Conservation (phyloP, 2,888 invertebrate genomes). For the Drosophila longiperda region DNA sequence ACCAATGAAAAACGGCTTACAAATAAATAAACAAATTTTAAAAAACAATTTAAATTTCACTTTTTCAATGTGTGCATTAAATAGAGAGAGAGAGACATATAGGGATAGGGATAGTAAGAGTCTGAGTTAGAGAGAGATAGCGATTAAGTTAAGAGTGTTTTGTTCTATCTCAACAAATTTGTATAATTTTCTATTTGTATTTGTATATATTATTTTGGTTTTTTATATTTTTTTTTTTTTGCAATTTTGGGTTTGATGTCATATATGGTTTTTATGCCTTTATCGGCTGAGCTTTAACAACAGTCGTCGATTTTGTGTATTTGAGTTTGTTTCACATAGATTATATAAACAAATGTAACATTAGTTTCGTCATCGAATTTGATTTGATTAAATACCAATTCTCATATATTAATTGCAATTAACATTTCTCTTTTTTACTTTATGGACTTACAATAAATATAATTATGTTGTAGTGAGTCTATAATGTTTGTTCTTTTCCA, state of each 20-base stretch:
- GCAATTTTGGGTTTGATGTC: slow-evolving; percentile 11
- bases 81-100: slow-evolving; percentile 15
- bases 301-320: slow-evolving; percentile 57
- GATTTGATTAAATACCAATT: slow-evolving; percentile 45
- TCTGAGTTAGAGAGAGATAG: slow-evolving; percentile 6
- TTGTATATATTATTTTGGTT: slow-evolving; percentile 10
- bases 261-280: slow-evolving; percentile 34
- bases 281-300: slow-evolving; percentile 74
- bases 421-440: slow-evolving; percentile 33
- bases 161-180: slow-evolving; percentile 52
- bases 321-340: slow-evolving; percentile 70
- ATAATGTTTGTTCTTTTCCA: slow-evolving; percentile 26
- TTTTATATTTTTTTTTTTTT: slow-evolving; percentile 1
- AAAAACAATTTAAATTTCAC: slow-evolving; percentile 42
- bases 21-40: slow-evolving; percentile 47
- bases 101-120: slow-evolving; percentile 11
- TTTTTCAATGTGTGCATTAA: slow-evolving; percentile 38
- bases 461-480: slow-evolving; percentile 48
- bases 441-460: slow-evolving; percentile 38
- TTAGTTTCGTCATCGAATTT: slow-evolving; percentile 36
- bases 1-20: slow-evolving; percentile 54
- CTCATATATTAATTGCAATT: slow-evolving; percentile 46
- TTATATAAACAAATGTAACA: slow-evolving; percentile 84
- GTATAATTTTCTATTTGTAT: slow-evolving; percentile 46
- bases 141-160: slow-evolving; percentile 14